phyloP scores from a whole-genome alignment of 2,797 vertebrate species.

The Lindbergichthys nudifrons region DNA sequence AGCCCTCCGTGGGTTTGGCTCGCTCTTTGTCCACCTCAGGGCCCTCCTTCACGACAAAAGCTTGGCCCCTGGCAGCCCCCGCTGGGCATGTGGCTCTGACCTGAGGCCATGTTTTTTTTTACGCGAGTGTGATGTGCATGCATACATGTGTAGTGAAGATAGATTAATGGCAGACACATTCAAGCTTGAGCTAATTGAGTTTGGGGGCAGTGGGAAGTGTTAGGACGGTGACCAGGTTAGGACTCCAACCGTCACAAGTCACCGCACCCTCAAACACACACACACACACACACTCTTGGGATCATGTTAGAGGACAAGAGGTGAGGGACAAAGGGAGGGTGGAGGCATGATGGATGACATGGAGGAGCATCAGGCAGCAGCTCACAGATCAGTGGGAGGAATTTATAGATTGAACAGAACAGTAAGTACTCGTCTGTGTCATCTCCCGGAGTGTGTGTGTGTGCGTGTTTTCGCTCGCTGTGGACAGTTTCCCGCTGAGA shows the following conservation, averaged over 20 bases:
- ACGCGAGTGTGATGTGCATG: constrained; percentile 2
- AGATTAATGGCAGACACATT: constrained; percentile 1
- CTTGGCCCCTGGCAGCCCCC: constrained; percentile 52
- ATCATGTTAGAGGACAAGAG: constrained; percentile 57
- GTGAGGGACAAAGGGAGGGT: constrained; percentile 55
- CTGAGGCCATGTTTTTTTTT: constrained; percentile 19
- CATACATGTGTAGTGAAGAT: neutral
- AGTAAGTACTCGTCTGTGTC: constrained; percentile 53
- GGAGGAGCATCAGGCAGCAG: constrained; percentile 16
- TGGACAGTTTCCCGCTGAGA: constrained; percentile 25
- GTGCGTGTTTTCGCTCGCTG: neutral
- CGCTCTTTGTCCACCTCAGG: constrained; percentile 61
- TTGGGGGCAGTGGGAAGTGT: neutral
- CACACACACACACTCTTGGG: constrained; percentile 25
- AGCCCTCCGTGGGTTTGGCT: constrained; percentile 54
- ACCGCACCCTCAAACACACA: constrained; percentile 6
- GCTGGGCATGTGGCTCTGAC: constrained; percentile 43
- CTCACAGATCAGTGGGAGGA: constrained; percentile 57
- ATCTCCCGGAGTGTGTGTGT: constrained; percentile 30
- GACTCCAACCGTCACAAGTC: constrained; percentile 18
- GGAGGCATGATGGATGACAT: constrained; percentile 70
- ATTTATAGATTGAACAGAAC: constrained; percentile 67
- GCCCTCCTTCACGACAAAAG: constrained; percentile 50
- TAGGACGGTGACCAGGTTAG: constrained; percentile 1
- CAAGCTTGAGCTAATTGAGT: constrained; percentile 18